Base-by-base conservation (phyloP, 2,797 vertebrate species). In the Coluber constrictor region DNA sequence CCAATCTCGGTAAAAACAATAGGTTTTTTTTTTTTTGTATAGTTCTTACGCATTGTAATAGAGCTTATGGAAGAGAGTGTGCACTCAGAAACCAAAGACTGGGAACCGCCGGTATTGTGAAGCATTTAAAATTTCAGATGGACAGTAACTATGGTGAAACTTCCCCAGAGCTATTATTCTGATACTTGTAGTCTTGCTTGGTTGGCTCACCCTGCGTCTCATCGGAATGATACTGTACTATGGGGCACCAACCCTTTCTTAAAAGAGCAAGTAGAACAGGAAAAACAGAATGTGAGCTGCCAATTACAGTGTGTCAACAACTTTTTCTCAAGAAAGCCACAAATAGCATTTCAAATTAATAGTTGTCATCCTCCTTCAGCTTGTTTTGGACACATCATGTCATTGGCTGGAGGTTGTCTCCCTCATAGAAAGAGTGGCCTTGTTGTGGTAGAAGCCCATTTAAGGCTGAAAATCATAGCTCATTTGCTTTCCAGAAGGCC, bases 211-310 rank as follows among this genome's bases (percentile, higher is more conserved):
- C 93, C 93, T 91, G 86, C 70, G 47, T 88, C 90, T 91, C 90
- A 93, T 88, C 23, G 11, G 92, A 88, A 83, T 88, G 90, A 83
- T 90, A 83, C 32, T 79, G 43, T 83, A 86, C 32, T 83, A 83
- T 55, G 90, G 92, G 47, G 54, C 55, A 91, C 87, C 87, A 93
- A 59, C 66, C 90, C 90, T 93, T 47, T 61, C 92, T 90, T 83
- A 87, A 91, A 89, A 91, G 47, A 93, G 92, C 92, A 91, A 86
- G 92, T 89, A 55, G 66, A 93, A 91, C 92, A 91, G 90, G 92
- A 91, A 93, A 93, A 93, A 55, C 92, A 63, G 83, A 93, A 90
- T 79, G 55, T 90, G 63, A 86, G 61, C 86, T 93, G 89, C 92
- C 61, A 90, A 59, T 74, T 74, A 74, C 55, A 89, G 6, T 93